Evolutionary conservation across 2,888 invertebrate genomes (phyloP).

Genomic region (Rhagonycha lutea): DNA sequence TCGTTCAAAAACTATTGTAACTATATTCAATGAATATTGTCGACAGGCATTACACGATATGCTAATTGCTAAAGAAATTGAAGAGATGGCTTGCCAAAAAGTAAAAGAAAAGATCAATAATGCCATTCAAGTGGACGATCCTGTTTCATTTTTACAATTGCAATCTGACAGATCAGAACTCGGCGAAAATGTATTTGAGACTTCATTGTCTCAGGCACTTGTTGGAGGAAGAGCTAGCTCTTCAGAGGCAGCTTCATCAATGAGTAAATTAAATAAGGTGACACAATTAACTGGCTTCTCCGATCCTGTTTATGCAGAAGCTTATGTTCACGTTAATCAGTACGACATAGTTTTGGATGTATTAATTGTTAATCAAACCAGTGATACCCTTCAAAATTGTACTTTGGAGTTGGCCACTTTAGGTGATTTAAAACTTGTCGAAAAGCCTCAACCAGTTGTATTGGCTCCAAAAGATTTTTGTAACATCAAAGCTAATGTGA

Average conservation of each 20-base stretch:
- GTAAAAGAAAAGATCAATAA: conserved; percentile 71
- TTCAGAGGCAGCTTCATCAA: conserved; percentile 60
- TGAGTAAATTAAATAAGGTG: conserved; percentile 70
- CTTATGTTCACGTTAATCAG: conserved; percentile 98
- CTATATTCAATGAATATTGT: conserved; percentile 75
- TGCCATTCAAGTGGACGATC: conserved; percentile 82
- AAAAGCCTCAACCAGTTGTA: conserved; percentile 94
- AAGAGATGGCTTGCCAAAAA: conserved; percentile 65
- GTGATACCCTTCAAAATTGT: conserved; percentile 96
- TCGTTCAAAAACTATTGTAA: conserved; percentile 67
- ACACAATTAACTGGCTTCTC: conserved; percentile 98
- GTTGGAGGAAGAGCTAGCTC: conserved; percentile 62
- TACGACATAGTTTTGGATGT: conserved; percentile 99
- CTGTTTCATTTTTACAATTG: conserved; percentile 81
- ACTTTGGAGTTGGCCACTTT: conserved; percentile 96
- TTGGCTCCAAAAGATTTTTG: conserved; percentile 97
- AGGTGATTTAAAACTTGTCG: conserved; percentile 96
- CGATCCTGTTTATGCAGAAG: conserved; percentile 99
- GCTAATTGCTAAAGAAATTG: conserved; percentile 78
- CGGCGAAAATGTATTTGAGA: conserved; percentile 88
- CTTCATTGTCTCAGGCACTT: conserved; percentile 87
- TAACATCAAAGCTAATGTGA: conserved; percentile 97
- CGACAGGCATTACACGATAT: conserved; percentile 80
- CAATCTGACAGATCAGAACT: conserved; percentile 62
- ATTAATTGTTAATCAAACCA: conserved; percentile 96